Evolutionary conservation across 2,888 invertebrate genomes (phyloP).

Genomic region (Drosophila phalerata): DNA sequence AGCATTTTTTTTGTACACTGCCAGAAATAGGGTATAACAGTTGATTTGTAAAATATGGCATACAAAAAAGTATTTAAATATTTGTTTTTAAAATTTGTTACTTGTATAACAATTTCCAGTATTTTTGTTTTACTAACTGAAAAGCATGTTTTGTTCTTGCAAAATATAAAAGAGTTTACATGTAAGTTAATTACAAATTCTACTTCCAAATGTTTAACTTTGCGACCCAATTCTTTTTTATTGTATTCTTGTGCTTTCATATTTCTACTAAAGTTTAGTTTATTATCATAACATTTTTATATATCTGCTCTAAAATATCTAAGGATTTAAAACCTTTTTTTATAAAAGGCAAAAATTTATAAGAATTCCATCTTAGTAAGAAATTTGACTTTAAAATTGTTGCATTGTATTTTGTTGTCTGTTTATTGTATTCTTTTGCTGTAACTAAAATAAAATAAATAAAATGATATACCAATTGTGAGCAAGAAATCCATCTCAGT

Average conservation of each 20-base stretch:
- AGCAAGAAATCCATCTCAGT: too few species aligned
- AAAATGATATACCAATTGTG: too few species aligned
- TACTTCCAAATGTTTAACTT: background rate
- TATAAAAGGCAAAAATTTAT: too few species aligned
- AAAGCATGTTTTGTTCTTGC: too few species aligned
- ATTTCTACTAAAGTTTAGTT: background rate
- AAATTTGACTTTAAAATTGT: too few species aligned
- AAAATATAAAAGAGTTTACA: background rate
- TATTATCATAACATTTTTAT: background rate
- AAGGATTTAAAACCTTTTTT: too few species aligned
- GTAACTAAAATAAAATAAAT: too few species aligned
- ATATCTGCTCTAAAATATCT: background rate
- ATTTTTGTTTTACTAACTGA: background rate
- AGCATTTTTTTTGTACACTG: conserved; percentile 20
- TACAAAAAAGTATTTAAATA: background rate
- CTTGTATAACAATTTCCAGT: background rate
- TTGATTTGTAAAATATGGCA: background rate
- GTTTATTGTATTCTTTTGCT: too few species aligned
- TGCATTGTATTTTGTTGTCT: too few species aligned
- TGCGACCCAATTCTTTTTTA: background rate
- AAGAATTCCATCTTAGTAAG: too few species aligned
- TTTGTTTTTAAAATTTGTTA: background rate
- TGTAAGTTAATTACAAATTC: background rate
- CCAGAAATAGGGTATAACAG: background rate
- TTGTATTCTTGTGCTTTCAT: background rate